Evolutionary conservation across 1,140 invertebrate genomes (phyloP), one percentile per base, ranked within the genome.

Genomic region (Eciton burchellii): DNA sequence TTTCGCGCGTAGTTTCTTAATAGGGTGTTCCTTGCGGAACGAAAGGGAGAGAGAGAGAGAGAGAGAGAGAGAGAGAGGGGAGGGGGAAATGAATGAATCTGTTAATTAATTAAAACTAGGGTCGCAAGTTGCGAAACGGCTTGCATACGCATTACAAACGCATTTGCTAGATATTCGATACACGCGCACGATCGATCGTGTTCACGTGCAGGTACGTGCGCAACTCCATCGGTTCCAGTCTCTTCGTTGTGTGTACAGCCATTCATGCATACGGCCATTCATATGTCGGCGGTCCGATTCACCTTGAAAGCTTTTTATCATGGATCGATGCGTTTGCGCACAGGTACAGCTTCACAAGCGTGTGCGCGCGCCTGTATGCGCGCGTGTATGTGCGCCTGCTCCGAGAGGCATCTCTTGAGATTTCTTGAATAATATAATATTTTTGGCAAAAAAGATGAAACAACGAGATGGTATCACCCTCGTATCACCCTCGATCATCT

Each of bases 181-280:
- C 74, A 56, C 41, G 68, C 59, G 29, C 14, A 68, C 74, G 63
- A 54, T 66, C 24, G 63, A 14, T 24, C 41, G 12, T 24, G 62
- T 16, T 19, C 54, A 60, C 81, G 84, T 84, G 56, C 52, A n/a
- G n/a, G 84, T 81, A 52, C 79, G 45, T 84, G 52, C 79, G 45
- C 70, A 59, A 45, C 70, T 57, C 63, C 54, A 59, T 43, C 62
- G 21, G 60, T 82, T 54, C 35, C 35, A 70, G 72, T 71, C 66
- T 35, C 59, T 82, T 45, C 49, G 63, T 71, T 68, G 82, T 82
- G 82, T 82, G 86, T 87, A 84, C 73, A 88, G 83, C 81, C 92
- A 92, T 92, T 92, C 92, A 92, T 92, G 86, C 91, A 91, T 91
- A 91, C 91, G 89, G 88, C 90, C 92, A 93, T 93, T 93, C 90